These are phyloP conservation scores for Oncorhynchus tshawytscha DNA, from an alignment of 2,113 vertebrate species.

Conservation along the genomic window DNA sequence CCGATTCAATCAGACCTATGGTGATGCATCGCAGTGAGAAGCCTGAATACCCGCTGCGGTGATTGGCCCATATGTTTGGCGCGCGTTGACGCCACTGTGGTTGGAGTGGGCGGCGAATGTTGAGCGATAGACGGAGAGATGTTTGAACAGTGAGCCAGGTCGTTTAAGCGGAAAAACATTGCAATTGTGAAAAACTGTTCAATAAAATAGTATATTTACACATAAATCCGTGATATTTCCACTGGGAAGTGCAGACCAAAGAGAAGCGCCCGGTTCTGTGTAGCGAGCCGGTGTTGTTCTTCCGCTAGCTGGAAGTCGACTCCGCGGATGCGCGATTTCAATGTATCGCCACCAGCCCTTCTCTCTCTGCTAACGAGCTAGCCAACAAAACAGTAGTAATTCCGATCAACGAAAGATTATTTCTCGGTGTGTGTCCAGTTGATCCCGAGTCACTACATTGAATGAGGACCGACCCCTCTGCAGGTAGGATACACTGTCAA, in stretches of 20 bases:
- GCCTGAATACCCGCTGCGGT: slow-evolving; percentile 9
- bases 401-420: slow-evolving; percentile 39
- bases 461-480: slow-evolving; percentile 56
- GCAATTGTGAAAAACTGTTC: slow-evolving; percentile 5
- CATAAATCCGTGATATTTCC: background rate
- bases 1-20: slow-evolving; percentile 28
- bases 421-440: background rate
- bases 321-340: slow-evolving; percentile 37
- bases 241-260: background rate
- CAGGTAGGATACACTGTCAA: slow-evolving; percentile 61
- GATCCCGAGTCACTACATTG: slow-evolving; percentile 42
- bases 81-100: slow-evolving; percentile 67
- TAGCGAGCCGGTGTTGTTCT: slow-evolving; percentile 50
- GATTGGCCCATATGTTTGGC: slow-evolving; percentile 76
- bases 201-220: background rate
- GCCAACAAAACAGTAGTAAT: slow-evolving; percentile 51
- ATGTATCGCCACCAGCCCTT: slow-evolving; percentile 24
- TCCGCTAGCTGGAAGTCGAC: background rate
- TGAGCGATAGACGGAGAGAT: slow-evolving; percentile 40
- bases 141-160: slow-evolving; percentile 55
- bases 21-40: slow-evolving; percentile 5
- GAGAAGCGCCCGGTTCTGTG: background rate
- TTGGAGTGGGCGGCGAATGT: slow-evolving; percentile 63
- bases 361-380: slow-evolving; percentile 55
- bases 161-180: slow-evolving; percentile 60